Base-by-base conservation (phyloP, 2,888 invertebrate species). In the Lasioglossum figueresi region DNA sequence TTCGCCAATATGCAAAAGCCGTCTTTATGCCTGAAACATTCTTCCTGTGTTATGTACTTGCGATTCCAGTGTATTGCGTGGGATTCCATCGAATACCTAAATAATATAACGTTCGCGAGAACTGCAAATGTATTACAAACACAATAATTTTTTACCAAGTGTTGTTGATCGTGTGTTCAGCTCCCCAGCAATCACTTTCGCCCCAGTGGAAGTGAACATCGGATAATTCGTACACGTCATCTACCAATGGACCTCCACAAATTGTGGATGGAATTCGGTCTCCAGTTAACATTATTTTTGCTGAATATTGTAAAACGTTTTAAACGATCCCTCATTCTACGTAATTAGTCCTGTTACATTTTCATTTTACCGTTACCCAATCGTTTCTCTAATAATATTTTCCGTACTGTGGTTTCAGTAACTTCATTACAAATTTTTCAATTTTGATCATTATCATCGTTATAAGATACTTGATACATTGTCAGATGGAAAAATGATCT, bases 1-100 rank as follows among this genome's bases (percentile, higher is more conserved):
- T 91, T 92, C 1, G 91, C 86, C 71, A 94, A 79, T 3, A 93
- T 59, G 81, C 92, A 92, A 23, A 93, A 23, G 31, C 94, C 94
- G 75, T 94, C 94, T 75, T 84, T 90, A 48, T 93, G 90, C 19
- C 91, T 92, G 16, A 90, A 76, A 78, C 92, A 92, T 63, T 93
- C 92, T 23, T 92, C 90, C 31, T 91, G 87, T 0, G 84, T 85
- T 0, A 56, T n/a, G 78, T 94, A 94, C 78, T 92, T 94, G 79
- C 90, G 79, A 59, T 94, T 94, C 92, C 92, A 93, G 85, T 94
- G 94, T 1, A 94, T 86, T 6, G 83, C 87, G 31, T 94, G 94
- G 6, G 91, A 87, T 83, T 94, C 94, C 93, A 94, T 93, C 0
- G 94, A 93, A 81, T 88, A 94, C 92, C 94, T 94, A 40, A 0